Evolutionary conservation across 2,797 vertebrate species (phyloP), one percentile per base, ranked within the genome.

Genomic region (Otus scops): DNA sequence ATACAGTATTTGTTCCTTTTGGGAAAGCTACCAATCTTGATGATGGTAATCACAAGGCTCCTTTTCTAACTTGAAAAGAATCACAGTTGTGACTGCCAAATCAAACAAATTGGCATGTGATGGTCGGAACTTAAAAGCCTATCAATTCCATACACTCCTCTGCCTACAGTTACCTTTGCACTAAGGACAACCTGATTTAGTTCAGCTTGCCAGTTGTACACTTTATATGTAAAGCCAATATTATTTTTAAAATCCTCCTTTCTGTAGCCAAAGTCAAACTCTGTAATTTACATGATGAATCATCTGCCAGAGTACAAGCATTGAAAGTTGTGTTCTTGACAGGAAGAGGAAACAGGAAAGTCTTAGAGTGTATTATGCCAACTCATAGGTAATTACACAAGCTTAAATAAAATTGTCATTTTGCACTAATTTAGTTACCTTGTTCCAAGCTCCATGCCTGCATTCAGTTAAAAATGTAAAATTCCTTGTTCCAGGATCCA

Each of bases 61-160:
- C 43, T 81, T 61, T 71, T 85, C 84, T 89, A 73, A 89, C 88
- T 81, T 94, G 96, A 95, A 96, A 92, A 95, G 88, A 91, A 82
- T 95, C 68, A n/a, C 56, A 59, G 61, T 71, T 89, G 75, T 61
- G 75, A 34, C 94, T 94, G 92, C 64, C 84, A 83, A 93, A 88
- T 94, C 86, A 94, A 83, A 92, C 57, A 79, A 88, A 92, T 76
- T 80, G 64, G 57, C 70, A 13, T 78, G 65, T 60, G 81, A 54
- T 77, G 26, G 76, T 57, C 0, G 10, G 63, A 94, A 64, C 68
- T 77, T 79, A 61, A 64, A 84, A 75, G 56, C 36, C 41, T 56
- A 39, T 75, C 83, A 91, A 34, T 85, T 96, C 74, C 18, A 7
- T 26, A 21, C 6, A 1, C 57, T 65, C 17, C 41, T 71, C 71